phyloP scores from a whole-genome alignment of 2,113 vertebrate genomes.

The Anarrhichthys ocellatus region DNA sequence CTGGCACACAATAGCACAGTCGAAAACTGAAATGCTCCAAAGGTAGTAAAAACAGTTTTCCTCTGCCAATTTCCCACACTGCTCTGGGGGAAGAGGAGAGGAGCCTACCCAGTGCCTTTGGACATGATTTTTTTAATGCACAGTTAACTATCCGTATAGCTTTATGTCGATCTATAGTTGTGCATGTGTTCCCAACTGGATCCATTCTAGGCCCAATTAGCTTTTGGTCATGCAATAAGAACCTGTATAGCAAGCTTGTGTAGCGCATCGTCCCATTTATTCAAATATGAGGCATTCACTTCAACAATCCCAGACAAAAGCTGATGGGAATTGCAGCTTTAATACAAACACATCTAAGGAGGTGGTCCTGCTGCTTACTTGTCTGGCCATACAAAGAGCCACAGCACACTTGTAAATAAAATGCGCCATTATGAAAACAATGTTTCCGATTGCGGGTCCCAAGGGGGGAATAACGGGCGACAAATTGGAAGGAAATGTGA shows the following conservation, averaged over 20 bases:
- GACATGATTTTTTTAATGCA: constrained; percentile 64
- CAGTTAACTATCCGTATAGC: constrained; percentile 46
- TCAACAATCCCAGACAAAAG: constrained; percentile 14
- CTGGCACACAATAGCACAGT: constrained; percentile 42
- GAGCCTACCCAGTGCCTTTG: constrained; percentile 47
- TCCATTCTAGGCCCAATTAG: constrained; percentile 8
- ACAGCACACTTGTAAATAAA: constrained; percentile 73
- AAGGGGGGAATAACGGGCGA: constrained; percentile 49
- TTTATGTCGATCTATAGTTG: constrained; percentile 47
- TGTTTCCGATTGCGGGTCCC: constrained; percentile 67
- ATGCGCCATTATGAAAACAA: constrained; percentile 62
- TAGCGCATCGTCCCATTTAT: not conserved
- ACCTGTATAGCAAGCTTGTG: constrained; percentile 26
- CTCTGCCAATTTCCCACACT: constrained; percentile 61
- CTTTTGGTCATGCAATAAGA: constrained; percentile 25
- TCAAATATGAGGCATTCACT: constrained; percentile 20
- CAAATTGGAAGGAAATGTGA: constrained; percentile 58
- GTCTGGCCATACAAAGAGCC: constrained; percentile 46
- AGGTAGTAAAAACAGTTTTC: constrained; percentile 51
- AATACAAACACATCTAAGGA: constrained; percentile 15
- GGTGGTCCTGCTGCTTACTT: constrained; percentile 46
- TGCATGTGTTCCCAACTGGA: constrained; percentile 25
- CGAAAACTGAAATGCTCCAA: constrained; percentile 49
- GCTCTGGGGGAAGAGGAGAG: constrained; percentile 31
- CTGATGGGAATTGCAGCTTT: constrained; percentile 30